Conservation (phyloP, 2,797 vertebrate species). For the Spheniscus humboldti region DNA sequence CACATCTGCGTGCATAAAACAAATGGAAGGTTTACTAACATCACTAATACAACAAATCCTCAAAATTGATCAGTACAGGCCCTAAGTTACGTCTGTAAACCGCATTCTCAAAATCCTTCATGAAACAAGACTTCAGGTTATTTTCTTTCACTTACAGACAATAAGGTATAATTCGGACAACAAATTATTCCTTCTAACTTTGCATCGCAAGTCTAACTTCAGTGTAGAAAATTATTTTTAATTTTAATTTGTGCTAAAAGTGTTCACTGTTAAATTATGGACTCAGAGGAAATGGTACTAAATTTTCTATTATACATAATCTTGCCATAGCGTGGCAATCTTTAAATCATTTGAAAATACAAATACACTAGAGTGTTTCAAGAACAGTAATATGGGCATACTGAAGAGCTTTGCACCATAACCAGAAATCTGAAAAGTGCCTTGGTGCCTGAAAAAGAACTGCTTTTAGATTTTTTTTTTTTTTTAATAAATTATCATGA, state of each 20-base stretch:
- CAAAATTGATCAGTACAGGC: not conserved
- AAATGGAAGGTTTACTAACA: not conserved
- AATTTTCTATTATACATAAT: not conserved
- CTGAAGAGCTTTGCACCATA: not conserved
- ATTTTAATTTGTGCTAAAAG: not conserved
- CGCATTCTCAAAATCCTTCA: not conserved
- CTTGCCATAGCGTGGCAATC: not conserved
- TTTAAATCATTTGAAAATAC: not conserved
- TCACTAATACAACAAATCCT: not conserved
- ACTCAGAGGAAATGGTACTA: not conserved
- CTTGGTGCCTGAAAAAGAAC: not conserved
- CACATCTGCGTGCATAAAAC: fast-evolving
- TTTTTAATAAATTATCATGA: not conserved
- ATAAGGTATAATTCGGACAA: not conserved
- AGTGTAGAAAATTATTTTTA: not conserved
- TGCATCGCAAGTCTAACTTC: not conserved
- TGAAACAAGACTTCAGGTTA: not conserved
- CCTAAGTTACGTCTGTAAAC: not conserved
- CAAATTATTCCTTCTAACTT: not conserved
- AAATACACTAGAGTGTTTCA: slow-evolving; percentile 4
- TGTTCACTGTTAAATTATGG: not conserved
- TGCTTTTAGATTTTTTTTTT: not conserved
- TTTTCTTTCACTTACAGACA: not conserved
- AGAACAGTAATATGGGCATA: not conserved
- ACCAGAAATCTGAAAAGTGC: not conserved